Evolutionary conservation across 2,888 invertebrate genomes (phyloP).

Genomic region (Seira musarum): DNA sequence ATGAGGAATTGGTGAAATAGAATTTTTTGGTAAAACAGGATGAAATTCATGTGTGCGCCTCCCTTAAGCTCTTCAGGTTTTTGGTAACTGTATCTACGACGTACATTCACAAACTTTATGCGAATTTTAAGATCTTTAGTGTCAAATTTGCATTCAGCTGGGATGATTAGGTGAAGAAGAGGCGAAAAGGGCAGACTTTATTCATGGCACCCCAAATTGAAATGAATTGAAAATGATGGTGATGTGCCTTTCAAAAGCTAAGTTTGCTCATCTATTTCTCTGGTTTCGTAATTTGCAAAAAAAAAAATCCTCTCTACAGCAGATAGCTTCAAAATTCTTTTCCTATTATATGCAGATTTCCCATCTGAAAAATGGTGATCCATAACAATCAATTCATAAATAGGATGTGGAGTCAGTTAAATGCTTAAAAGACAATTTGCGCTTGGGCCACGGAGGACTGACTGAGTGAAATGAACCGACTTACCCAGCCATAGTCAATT

Average conservation of each 20-base stretch:
- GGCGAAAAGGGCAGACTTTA: conserved; percentile 24
- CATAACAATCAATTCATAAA: conserved; percentile 59
- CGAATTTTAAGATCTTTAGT: conserved; percentile 40
- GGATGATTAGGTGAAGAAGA: conserved; percentile 37
- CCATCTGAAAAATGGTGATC: conserved; percentile 47
- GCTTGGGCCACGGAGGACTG: too few species aligned
- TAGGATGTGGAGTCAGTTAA: conserved; percentile 22
- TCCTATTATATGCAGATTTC: conserved; percentile 46
- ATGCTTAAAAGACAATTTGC: neutral
- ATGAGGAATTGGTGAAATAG: neutral
- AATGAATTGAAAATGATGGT: conserved; percentile 35
- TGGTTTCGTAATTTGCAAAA: too few species aligned
- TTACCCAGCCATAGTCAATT: conserved; percentile 25
- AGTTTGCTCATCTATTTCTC: too few species aligned
- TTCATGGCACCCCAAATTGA: conserved; percentile 23
- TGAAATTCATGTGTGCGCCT: neutral
- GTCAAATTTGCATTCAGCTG: conserved; percentile 46
- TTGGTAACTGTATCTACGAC: neutral
- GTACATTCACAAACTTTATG: neutral
- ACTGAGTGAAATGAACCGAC: neutral
- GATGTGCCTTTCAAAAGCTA: too few species aligned
- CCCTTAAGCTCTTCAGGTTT: neutral
- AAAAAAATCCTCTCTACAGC: neutral
- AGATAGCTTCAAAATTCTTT: neutral
- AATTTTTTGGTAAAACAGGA: too few species aligned